These are phyloP conservation scores for Petaurus breviceps DNA, from an alignment of 2,113 vertebrate genomes.

Conservation along the genomic window DNA sequence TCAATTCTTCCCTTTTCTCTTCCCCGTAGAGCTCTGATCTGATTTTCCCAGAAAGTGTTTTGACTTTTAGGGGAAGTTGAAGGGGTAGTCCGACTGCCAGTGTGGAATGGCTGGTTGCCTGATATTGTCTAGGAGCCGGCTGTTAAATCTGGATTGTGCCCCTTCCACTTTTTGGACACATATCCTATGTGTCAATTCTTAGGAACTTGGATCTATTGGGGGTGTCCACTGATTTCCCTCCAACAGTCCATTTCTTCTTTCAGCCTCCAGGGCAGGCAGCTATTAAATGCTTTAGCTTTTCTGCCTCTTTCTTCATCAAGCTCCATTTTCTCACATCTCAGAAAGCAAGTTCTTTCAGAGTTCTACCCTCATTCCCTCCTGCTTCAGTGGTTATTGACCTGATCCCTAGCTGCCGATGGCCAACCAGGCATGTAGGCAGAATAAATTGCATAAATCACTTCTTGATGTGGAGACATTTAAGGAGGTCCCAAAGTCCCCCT, in stretches of 20 bases:
- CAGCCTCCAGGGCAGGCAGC: not conserved
- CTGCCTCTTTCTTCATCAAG: not conserved
- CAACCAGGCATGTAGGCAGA: not conserved
- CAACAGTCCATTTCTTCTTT: not conserved
- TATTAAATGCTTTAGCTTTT: not conserved
- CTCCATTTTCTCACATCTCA: not conserved
- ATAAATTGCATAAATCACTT: not conserved
- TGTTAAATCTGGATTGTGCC: not conserved
- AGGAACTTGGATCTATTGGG: not conserved
- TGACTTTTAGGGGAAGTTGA: not conserved
- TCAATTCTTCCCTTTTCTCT: not conserved
- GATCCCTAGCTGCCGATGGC: not conserved
- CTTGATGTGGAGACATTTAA: not conserved
- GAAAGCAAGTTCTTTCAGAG: not conserved
- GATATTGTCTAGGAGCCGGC: not conserved
- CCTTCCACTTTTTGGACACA: not conserved
- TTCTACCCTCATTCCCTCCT: not conserved
- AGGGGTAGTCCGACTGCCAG: not conserved
- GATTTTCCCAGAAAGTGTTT: not conserved
- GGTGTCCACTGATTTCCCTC: not conserved
- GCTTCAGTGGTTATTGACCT: not conserved
- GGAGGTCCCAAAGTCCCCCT: not conserved
- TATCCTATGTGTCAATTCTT: not conserved
- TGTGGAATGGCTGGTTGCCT: not conserved
- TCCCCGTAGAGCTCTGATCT: not conserved